Conservation (phyloP, 2,888 invertebrate genomes). For the Apotomis betuletana region DNA sequence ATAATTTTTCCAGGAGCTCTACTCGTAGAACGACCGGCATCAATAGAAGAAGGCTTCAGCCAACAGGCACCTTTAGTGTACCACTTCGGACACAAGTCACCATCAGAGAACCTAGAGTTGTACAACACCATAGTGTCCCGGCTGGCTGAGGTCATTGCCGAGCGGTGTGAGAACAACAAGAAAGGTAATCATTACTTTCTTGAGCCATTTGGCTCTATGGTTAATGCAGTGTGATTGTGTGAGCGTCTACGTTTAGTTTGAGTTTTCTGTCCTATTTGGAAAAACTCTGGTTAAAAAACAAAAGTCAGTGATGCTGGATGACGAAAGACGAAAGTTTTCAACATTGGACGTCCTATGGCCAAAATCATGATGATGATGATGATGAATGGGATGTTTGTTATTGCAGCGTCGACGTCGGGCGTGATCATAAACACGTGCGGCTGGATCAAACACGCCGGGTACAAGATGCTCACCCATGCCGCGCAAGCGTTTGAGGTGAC, state of each 20-base stretch:
- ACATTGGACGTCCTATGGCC: too few relatives aligned
- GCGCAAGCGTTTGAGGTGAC: conserved; percentile 94
- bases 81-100: conserved; percentile 94
- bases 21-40: conserved; percentile 95
- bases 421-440: conserved; percentile 99
- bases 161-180: conserved; percentile 92
- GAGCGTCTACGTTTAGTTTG: too few relatives aligned
- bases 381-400: conserved; percentile 27
- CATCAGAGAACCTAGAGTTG: conserved; percentile 89
- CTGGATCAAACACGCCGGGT: conserved; percentile 97
- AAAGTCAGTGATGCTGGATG: too few relatives aligned
- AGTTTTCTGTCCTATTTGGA: too few relatives aligned
- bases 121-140: conserved; percentile 93
- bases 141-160: conserved; percentile 92
- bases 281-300: too few relatives aligned
- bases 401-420: conserved; percentile 91
- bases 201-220: neutral
- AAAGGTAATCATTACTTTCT: conserved; percentile 84
- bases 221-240: neutral
- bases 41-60: conserved; percentile 97
- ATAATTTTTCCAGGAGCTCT: conserved; percentile 85
- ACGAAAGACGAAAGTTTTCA: too few relatives aligned
- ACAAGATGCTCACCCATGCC: conserved; percentile 92
- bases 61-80: conserved; percentile 96
- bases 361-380: too few relatives aligned